These are phyloP conservation scores for Mesorhabditis belari DNA, from an alignment of 2,888 invertebrate species.

Conservation along the genomic window DNA sequence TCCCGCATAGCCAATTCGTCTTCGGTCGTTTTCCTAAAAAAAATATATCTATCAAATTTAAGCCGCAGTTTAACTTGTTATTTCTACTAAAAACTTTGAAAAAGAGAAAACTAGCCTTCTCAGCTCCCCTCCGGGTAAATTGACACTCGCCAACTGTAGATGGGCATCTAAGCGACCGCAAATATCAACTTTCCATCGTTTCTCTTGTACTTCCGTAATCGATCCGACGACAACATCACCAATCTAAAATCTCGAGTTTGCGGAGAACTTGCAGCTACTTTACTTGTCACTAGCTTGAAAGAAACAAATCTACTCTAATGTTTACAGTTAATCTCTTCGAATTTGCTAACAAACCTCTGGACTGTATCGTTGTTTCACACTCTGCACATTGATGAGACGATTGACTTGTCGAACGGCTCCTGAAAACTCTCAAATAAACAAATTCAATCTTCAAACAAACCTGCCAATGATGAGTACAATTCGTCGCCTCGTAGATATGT, in stretches of 20 bases:
- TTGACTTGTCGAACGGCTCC: slow-evolving; percentile 81
- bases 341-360: slow-evolving; percentile 47
- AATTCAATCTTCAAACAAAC: slow-evolving; percentile 55
- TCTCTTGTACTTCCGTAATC: slow-evolving; percentile 77
- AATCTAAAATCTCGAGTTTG: slow-evolving; percentile 57
- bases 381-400: slow-evolving; percentile 82
- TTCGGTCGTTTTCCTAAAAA: slow-evolving; percentile 55
- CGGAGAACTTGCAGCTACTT: neutral
- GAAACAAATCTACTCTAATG: neutral
- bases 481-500: slow-evolving; percentile 70
- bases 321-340: neutral
- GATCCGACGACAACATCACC: slow-evolving; percentile 94
- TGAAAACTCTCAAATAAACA: neutral
- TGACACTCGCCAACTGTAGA: slow-evolving; percentile 81
- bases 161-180: slow-evolving; percentile 79
- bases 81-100: neutral
- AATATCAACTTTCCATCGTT: slow-evolving; percentile 61
- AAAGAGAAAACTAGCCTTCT: slow-evolving; percentile 32
- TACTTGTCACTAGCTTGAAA: neutral
- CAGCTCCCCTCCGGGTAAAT: slow-evolving; percentile 87
- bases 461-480: slow-evolving; percentile 85
- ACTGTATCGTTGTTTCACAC: slow-evolving; percentile 76
- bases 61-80: neutral
- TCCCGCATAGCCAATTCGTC: slow-evolving; percentile 96
- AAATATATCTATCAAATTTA: neutral